Evolutionary conservation across 92 coral and sea anemone species (phyloP).

Genomic region (Actinernus sp.): DNA sequence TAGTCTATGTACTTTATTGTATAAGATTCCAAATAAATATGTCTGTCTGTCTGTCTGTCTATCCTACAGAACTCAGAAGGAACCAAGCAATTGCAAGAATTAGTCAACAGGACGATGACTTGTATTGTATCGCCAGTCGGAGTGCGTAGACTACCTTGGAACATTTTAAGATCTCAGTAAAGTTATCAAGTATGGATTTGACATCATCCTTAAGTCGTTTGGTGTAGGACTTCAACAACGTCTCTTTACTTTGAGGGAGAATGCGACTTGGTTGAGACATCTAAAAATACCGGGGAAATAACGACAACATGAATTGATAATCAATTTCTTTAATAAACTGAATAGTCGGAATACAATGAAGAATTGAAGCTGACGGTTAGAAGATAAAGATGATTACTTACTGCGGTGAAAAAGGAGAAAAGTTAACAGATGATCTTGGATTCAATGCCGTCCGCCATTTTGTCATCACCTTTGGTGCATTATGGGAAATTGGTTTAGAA

Average conservation of each 20-base stretch:
- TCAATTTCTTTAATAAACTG: too few relatives aligned
- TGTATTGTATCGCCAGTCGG: too few relatives aligned
- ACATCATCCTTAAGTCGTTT: constrained; percentile 96
- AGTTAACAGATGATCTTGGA: not conserved
- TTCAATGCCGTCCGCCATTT: constrained; percentile 62
- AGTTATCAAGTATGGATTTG: constrained; percentile 94
- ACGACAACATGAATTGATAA: not conserved
- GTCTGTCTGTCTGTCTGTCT: too few relatives aligned
- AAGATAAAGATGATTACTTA: not conserved
- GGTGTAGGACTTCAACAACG: constrained; percentile 91
- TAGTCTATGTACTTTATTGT: too few relatives aligned
- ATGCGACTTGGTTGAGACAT: constrained; percentile 91
- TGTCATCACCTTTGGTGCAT: constrained; percentile 36
- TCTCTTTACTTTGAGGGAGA: constrained; percentile 96
- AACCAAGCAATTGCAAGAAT: too few relatives aligned
- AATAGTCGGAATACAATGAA: not conserved
- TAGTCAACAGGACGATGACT: too few relatives aligned
- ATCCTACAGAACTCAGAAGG: too few relatives aligned
- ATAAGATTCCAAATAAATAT: too few relatives aligned
- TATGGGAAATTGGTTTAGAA: constrained; percentile 47
- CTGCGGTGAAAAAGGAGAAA: not conserved
- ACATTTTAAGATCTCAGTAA: constrained; percentile 94
- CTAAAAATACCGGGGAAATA: not conserved
- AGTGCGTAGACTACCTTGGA: constrained; percentile 73
- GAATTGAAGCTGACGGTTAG: not conserved